These are phyloP conservation scores for Aleiodes leptofemur DNA, from an alignment of 2,888 invertebrate genomes.

Conservation along the genomic window DNA sequence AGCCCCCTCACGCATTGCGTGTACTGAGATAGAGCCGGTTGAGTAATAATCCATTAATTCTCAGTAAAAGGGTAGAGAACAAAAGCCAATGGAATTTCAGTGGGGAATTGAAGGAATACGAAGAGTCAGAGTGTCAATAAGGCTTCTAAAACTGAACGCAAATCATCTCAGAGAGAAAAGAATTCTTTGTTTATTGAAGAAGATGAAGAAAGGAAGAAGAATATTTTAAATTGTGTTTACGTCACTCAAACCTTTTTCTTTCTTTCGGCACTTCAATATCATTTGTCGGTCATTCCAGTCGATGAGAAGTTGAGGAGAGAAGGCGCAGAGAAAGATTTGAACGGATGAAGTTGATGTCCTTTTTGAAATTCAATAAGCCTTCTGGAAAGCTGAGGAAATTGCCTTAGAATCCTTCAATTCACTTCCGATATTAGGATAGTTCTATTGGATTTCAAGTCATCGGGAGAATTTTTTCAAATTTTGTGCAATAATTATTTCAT, in stretches of 20 bases:
- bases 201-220: neutral
- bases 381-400: no score
- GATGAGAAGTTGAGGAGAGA: neutral
- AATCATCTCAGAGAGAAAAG: conserved; percentile 8
- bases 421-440: no score
- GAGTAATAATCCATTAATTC: conserved; percentile 19
- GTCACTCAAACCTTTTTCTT: neutral
- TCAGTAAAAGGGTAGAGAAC: neutral
- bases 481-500: no score
- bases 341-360: no score
- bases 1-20: conserved; percentile 13
- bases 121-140: conserved; percentile 1
- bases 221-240: neutral
- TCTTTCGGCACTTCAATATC: neutral
- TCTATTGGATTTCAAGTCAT: no score
- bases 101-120: neutral
- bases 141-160: neutral
- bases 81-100: neutral
- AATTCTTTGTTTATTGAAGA: neutral
- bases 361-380: no score
- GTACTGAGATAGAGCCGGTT: neutral
- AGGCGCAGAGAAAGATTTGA: no score
- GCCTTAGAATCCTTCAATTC: no score
- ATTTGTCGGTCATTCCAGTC: neutral
- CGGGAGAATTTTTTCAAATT: no score